phyloP scores from a whole-genome alignment of 1,140 invertebrate species.

The Zelostemma sp. region DNA sequence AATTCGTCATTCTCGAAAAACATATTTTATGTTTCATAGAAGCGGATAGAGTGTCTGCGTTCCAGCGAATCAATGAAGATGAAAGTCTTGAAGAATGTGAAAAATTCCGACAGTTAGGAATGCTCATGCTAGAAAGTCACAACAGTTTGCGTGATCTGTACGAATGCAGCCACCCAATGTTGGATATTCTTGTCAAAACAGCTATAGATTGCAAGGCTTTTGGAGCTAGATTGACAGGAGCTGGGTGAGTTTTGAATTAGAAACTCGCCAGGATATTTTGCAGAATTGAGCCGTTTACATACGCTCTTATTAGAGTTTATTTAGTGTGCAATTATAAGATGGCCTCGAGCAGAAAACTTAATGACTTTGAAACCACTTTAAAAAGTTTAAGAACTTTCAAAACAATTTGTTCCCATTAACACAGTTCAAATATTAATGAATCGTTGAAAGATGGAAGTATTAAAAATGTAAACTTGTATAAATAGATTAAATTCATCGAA shows the following conservation, averaged over 20 bases:
- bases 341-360: too few relatives aligned
- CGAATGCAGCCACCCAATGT: conserved; percentile 92
- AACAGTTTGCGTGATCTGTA: conserved; percentile 87
- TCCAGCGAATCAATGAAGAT: conserved; percentile 64
- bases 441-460: too few relatives aligned
- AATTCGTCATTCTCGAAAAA: conserved; percentile 14
- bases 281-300: too few relatives aligned
- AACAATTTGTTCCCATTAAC: too few relatives aligned
- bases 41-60: conserved; percentile 71
- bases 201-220: conserved; percentile 80
- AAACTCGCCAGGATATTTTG: too few relatives aligned
- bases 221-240: conserved; percentile 93
- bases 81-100: conserved; percentile 51
- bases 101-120: conserved; percentile 77
- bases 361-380: too few relatives aligned
- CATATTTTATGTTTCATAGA: conserved; percentile 57
- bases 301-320: too few relatives aligned
- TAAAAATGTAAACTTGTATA: too few relatives aligned
- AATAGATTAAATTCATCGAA: too few relatives aligned
- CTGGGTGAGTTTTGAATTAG: conserved; percentile 74
- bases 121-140: conserved; percentile 92
- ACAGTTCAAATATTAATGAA: too few relatives aligned
- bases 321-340: too few relatives aligned
- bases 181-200: conserved; percentile 87
- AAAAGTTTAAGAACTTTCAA: background rate